Evolutionary conservation across 2,113 vertebrate genomes (phyloP).

Genomic region (Triplophysa rosa): DNA sequence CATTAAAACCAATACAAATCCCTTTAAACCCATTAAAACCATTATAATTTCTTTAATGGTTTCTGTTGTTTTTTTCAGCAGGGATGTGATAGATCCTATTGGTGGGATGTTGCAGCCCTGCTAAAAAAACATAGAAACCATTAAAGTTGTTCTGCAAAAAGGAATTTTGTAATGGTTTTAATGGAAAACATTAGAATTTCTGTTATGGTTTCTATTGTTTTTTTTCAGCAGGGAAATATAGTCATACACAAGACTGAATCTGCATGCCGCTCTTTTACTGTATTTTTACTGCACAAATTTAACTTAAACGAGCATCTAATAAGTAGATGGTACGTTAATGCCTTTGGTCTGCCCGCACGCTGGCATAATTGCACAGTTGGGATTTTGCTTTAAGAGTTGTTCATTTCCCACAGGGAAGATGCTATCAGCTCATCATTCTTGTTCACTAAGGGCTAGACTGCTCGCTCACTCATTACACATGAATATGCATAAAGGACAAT

Average conservation of each 20-base stretch:
- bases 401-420: slow-evolving; percentile 50
- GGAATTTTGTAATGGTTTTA: too few relatives aligned
- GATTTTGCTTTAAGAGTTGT: slow-evolving; percentile 50
- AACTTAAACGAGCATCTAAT: slow-evolving; percentile 40
- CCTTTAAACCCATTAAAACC: too few relatives aligned
- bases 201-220: too few relatives aligned
- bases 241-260: slow-evolving; percentile 64
- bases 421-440: slow-evolving; percentile 52
- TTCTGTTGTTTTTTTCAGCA: too few relatives aligned
- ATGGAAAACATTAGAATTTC: too few relatives aligned
- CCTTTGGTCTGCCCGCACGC: slow-evolving; percentile 33
- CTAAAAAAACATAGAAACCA: too few relatives aligned
- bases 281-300: slow-evolving; percentile 17
- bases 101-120: too few relatives aligned
- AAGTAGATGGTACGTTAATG: slow-evolving; percentile 35
- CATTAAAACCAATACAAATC: too few relatives aligned
- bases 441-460: slow-evolving; percentile 25
- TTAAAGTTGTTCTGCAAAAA: too few relatives aligned
- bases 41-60: too few relatives aligned
- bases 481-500: slow-evolving; percentile 46
- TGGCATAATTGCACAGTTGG: slow-evolving; percentile 55
- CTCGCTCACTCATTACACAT: slow-evolving; percentile 35
- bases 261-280: slow-evolving; percentile 17
- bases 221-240: slow-evolving; percentile 44
- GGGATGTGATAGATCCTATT: too few relatives aligned